Percentiles rank a stretch among this genome's conserved stretches.
These are phyloP conservation scores for Tauraco erythrolophus DNA, from an alignment of 2,113 vertebrate species.

Conservation along the genomic window DNA sequence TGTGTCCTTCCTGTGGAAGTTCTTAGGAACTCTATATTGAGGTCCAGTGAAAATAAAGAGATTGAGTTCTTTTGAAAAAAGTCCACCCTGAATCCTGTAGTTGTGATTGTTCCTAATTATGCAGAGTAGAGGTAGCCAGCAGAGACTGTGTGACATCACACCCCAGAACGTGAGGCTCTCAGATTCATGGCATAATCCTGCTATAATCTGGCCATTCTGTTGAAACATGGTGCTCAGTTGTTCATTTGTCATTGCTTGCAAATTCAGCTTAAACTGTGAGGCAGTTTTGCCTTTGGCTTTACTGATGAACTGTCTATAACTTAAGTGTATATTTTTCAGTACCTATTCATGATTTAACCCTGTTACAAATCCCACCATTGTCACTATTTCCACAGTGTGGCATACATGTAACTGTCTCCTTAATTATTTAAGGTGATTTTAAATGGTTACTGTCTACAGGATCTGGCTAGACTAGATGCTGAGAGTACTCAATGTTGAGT, in stretches of 20 bases:
- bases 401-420: rapidly evolving
- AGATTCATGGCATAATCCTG: not conserved
- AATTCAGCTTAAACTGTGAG: not conserved
- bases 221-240: not conserved
- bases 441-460: not conserved
- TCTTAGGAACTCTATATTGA: not conserved
- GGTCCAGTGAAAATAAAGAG: not conserved
- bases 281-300: not conserved
- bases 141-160: rapidly evolving
- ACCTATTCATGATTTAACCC: not conserved
- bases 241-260: not conserved
- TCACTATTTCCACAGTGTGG: not conserved
- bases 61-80: not conserved
- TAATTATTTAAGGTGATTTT: not conserved
- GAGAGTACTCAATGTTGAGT: not conserved
- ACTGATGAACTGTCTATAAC: not conserved
- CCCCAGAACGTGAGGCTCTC: not conserved
- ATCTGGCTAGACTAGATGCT: not conserved
- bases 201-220: not conserved
- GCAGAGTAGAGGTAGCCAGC: too few relatives aligned
- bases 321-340: not conserved
- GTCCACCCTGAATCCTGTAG: not conserved
- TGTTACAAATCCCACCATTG: not conserved
- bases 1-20: not conserved
- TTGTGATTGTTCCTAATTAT: not conserved